phyloP scores from a whole-genome alignment of 2,113 vertebrate species.

The Antennarius striatus region DNA sequence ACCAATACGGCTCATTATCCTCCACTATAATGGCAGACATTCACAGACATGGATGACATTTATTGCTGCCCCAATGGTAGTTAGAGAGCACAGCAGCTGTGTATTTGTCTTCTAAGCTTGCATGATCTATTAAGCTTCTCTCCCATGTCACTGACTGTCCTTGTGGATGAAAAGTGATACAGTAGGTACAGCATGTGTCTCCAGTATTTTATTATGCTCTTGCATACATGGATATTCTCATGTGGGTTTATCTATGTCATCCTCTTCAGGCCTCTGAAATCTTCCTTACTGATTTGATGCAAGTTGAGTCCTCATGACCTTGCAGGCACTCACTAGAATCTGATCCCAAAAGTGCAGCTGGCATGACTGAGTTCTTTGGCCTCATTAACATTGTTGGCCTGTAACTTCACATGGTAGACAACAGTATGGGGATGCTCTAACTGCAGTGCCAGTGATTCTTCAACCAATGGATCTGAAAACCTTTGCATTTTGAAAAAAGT shows the following conservation, averaged over 20 bases:
- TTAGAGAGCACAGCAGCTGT: conserved; percentile 14
- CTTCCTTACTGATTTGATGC: conserved; percentile 32
- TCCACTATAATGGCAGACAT: conserved; percentile 40
- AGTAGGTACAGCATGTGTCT: neutral
- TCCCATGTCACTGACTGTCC: conserved; percentile 8
- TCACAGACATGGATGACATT: conserved; percentile 33
- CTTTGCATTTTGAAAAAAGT: neutral
- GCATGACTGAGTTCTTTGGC: conserved; percentile 26
- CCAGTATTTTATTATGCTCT: neutral
- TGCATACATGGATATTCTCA: neutral
- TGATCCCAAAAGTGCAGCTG: conserved; percentile 23
- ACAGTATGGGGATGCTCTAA: neutral
- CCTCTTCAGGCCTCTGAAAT: conserved; percentile 19
- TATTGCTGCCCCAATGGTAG: conserved; percentile 34
- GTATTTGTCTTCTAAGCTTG: conserved; percentile 35
- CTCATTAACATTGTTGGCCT: conserved; percentile 26
- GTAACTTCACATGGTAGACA: conserved; percentile 2
- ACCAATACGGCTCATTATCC: conserved; percentile 51
- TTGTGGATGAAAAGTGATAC: conserved; percentile 19
- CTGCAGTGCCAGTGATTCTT: neutral
- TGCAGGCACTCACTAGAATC: conserved; percentile 14
- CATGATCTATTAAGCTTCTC: conserved; percentile 30
- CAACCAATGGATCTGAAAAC: neutral
- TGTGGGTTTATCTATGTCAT: neutral
- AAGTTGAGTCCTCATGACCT: conserved; percentile 35